These are phyloP conservation scores for Drosophila sp. DNA, from an alignment of 1,140 invertebrate genomes.

Conservation along the genomic window DNA sequence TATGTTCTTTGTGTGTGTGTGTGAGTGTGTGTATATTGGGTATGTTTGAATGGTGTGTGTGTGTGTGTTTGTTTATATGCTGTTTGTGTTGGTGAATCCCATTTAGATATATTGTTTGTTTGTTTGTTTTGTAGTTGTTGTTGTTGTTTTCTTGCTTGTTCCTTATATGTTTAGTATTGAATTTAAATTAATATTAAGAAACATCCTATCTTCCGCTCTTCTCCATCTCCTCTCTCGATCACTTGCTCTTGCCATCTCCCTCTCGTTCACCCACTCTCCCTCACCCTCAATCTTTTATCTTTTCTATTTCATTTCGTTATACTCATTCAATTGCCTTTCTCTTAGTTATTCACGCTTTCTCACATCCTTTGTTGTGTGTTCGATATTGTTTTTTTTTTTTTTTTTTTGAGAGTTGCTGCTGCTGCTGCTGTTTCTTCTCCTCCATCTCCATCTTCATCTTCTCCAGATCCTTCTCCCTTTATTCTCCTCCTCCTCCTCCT, in stretches of 20 bases:
- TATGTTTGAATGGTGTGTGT: conserved; percentile 30
- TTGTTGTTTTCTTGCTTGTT: conserved; percentile 26
- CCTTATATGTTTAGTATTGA: conserved; percentile 77
- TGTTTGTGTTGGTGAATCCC: conserved; percentile 45
- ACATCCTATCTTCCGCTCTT: conserved; percentile 50
- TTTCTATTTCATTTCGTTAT: no score
- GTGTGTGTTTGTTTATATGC: conserved; percentile 10
- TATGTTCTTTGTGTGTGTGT: conserved; percentile 21
- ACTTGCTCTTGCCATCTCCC: no score
- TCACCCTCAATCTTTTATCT: background rate
- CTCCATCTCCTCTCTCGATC: background rate
- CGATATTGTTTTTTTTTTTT: conserved; percentile 4
- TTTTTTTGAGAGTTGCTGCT: conserved; percentile 8
- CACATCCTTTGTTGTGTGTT: conserved; percentile 11
- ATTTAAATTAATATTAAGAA: conserved; percentile 79
- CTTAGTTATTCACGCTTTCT: background rate
- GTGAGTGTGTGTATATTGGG: conserved; percentile 28
- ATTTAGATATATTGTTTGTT: conserved; percentile 48
- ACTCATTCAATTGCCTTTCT: background rate
- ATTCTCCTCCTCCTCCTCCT: background rate
- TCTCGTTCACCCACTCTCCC: background rate
- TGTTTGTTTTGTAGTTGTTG: conserved; percentile 23
- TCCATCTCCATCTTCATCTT: background rate
- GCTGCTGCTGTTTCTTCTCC: conserved; percentile 10
- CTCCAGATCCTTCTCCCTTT: background rate